phyloP scores from a whole-genome alignment of 2,888 invertebrate species.

The Phortica okadai region DNA sequence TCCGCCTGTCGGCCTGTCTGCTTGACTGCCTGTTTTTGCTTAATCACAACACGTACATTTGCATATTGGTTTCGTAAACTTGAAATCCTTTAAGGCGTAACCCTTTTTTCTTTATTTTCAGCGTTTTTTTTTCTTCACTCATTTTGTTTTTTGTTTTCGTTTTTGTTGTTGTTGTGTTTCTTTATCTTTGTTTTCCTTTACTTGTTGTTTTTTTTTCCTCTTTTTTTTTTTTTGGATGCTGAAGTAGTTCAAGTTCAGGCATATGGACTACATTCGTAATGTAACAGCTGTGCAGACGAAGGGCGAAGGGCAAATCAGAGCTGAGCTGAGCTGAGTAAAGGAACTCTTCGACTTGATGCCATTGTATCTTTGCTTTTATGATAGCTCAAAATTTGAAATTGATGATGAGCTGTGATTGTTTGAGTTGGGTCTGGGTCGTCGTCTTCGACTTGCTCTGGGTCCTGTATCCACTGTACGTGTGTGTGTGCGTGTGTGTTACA shows the following conservation, averaged over 20 bases:
- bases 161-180: slow-evolving; percentile 45
- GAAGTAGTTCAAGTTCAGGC: slow-evolving; percentile 58
- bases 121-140: slow-evolving; percentile 32
- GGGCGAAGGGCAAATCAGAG: no score
- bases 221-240: neutral
- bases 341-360: neutral
- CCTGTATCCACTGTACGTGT: no score
- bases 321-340: neutral
- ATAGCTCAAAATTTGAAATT: slow-evolving; percentile 65
- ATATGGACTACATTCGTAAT: neutral
- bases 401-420: slow-evolving; percentile 70
- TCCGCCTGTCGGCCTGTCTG: slow-evolving; percentile 32
- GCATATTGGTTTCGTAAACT: slow-evolving; percentile 70
- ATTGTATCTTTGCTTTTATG: slow-evolving; percentile 23
- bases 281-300: no score
- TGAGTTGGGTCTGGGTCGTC: slow-evolving; percentile 40
- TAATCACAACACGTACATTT: slow-evolving; percentile 71
- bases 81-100: slow-evolving; percentile 65
- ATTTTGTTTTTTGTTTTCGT: slow-evolving; percentile 42
- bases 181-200: slow-evolving; percentile 6
- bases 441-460: no score
- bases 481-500: slow-evolving; percentile 5
- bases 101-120: slow-evolving; percentile 54
- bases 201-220: neutral
- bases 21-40: slow-evolving; percentile 58